Evolutionary conservation across 2,797 vertebrate genomes (phyloP).

Genomic region (Gorsachius magnificus): DNA sequence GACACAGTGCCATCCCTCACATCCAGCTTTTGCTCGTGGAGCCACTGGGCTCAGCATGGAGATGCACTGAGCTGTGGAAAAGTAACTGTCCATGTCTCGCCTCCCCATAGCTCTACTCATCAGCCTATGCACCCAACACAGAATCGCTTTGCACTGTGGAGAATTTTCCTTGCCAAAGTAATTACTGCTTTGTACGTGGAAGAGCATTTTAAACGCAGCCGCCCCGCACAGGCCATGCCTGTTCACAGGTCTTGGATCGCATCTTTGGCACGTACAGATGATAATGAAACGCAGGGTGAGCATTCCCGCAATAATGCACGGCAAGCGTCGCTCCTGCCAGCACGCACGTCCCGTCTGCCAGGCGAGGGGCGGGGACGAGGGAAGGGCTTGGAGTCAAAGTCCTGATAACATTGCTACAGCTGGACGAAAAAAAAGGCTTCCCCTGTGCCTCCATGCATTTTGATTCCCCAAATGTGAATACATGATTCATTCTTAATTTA

Average conservation of each 20-base stretch:
- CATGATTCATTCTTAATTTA: conserved; percentile 8
- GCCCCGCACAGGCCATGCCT: not conserved
- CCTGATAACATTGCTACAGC: not conserved
- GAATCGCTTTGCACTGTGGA: not conserved
- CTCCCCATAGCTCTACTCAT: not conserved
- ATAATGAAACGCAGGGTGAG: accelerated
- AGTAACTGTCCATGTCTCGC: not conserved
- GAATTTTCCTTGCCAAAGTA: not conserved
- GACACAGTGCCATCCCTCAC: not conserved
- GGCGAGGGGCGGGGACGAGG: accelerated
- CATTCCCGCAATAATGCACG: accelerated
- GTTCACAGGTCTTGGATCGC: not conserved
- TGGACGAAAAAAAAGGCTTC: not conserved
- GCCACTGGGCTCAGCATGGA: not conserved
- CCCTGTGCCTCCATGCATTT: not conserved
- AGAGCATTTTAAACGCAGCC: not conserved
- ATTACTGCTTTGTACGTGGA: not conserved
- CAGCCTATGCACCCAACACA: not conserved
- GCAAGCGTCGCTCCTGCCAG: not conserved
- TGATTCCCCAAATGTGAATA: not conserved
- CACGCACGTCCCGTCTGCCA: accelerated
- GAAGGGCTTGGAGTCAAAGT: not conserved
- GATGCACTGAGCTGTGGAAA: not conserved
- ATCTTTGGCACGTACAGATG: not conserved
- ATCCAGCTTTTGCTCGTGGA: not conserved